A percentile compares a stretch with the other conserved stretches of the same genome.
phyloP scores from a whole-genome alignment of 2,113 vertebrate species.

The Passer domesticus region DNA sequence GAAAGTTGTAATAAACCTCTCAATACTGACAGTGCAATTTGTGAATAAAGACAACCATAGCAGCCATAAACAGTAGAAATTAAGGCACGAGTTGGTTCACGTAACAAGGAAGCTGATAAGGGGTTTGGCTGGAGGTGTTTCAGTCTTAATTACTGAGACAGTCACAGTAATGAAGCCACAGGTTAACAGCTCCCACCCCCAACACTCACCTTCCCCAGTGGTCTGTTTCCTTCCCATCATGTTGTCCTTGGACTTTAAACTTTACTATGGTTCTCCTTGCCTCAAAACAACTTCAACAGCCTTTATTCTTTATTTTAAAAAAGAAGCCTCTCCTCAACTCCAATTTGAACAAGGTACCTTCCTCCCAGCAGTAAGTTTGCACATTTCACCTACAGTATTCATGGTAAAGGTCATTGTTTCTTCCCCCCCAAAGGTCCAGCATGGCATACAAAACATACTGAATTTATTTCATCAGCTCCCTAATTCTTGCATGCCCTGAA shows the following conservation, averaged over 20 bases:
- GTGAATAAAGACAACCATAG: background rate
- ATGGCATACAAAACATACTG: background rate
- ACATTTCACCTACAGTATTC: background rate
- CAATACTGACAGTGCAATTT: background rate
- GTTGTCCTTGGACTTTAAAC: background rate
- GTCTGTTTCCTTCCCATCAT: background rate
- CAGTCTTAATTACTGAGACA: background rate
- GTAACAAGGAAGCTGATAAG: background rate
- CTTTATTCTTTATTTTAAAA: background rate
- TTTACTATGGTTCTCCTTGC: background rate
- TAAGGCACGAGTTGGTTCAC: background rate
- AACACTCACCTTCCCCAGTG: background rate
- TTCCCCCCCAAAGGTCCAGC: background rate
- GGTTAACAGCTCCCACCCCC: background rate
- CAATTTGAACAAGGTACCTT: background rate
- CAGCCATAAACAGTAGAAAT: background rate
- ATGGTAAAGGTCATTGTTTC: background rate
- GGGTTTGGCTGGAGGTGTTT: background rate
- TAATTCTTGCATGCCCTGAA: background rate
- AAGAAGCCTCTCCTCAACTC: background rate
- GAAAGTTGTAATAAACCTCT: background rate
- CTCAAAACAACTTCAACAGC: background rate
- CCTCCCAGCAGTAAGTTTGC: background rate
- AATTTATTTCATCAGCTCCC: background rate
- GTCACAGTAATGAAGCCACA: background rate